phyloP scores from a whole-genome alignment of 2,113 vertebrate genomes.

The Oryzias celebensis region DNA sequence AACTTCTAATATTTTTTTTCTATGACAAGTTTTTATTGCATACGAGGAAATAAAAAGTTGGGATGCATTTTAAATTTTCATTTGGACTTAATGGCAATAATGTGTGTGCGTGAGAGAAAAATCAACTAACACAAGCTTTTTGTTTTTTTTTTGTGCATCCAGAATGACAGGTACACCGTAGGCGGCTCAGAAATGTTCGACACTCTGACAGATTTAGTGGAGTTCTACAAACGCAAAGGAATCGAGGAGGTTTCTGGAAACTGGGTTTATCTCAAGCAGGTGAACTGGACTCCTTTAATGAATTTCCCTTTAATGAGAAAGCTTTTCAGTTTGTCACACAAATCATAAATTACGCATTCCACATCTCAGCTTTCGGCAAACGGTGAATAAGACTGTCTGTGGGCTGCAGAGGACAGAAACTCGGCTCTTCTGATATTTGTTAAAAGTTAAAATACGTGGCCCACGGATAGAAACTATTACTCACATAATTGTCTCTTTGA shows the following conservation, averaged over 20 bases:
- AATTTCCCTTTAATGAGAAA: no score
- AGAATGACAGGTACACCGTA: slow-evolving; percentile 88
- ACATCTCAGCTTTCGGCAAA: background rate
- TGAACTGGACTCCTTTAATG: slow-evolving; percentile 6
- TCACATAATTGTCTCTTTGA: slow-evolving; percentile 25
- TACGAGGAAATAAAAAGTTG: no score
- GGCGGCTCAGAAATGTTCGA: slow-evolving; percentile 86
- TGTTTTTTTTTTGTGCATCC: slow-evolving; percentile 7
- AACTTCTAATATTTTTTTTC: background rate
- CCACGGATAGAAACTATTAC: slow-evolving; percentile 42
- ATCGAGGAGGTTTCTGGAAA: slow-evolving; percentile 91
- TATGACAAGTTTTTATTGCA: no score
- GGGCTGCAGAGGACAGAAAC: background rate
- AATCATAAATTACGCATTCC: background rate
- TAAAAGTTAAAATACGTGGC: background rate
- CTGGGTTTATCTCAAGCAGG: slow-evolving; percentile 84
- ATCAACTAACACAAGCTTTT: background rate
- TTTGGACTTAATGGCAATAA: no score
- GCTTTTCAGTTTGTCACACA: background rate
- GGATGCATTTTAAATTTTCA: no score
- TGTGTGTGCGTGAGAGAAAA: no score
- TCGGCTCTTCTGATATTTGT: background rate
- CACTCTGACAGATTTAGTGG: slow-evolving; percentile 88
- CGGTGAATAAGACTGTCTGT: background rate
- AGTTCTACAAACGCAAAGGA: slow-evolving; percentile 85